Base-by-base conservation (phyloP, 2,888 invertebrate species). In the Tricholauxania praeusta region DNA sequence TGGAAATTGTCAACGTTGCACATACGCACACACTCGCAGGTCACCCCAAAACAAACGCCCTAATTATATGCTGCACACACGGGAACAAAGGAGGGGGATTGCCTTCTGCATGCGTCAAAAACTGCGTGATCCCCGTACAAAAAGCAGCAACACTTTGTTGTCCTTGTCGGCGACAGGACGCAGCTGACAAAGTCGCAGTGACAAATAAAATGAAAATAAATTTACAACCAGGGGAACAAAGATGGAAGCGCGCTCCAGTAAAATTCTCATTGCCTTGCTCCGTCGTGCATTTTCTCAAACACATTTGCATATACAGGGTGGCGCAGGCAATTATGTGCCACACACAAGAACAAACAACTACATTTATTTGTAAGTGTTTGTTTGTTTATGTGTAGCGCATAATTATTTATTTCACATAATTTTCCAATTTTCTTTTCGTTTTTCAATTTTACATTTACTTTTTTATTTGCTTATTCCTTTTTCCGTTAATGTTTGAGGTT, bases 1-100 rank as follows among this genome's bases (percentile, higher is more conserved):
- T 84, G 83, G 81, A 84, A 84, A 83, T 83, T 84, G 83, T 83
- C 82, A 81, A 82, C 83, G 84, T 76, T 78, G 79, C 76, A 75
- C 71, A 72, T 32, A 77, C 70, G 75, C 73, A 74, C 73, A 76
- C 73, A 73, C 71, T 28, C 52, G 59, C 71, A 53, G 66, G 60
- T 59, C 59, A 64, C 55, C 57, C 64, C 64, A 64, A 51, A 22
- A 28, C 64, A 51, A 51, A 51, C 49, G 64, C 64, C 51, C n/a
- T 64, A 64, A 64, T 64, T 64, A 64, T 64, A 64, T 19, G 64
- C 64, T 28, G 64, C 51, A 51, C 64, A 64, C 51, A 48, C 10
- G 64, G 3, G 15, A 32, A 19, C 39, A 55, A 51, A 60, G 60
- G 49, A 73, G 76, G 76, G 70, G 79, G 47, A 51, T 32, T 12